Evolutionary conservation across 1,140 invertebrate genomes (phyloP), one percentile per base, ranked within the genome.

Genomic region (Drosophila simulans): DNA sequence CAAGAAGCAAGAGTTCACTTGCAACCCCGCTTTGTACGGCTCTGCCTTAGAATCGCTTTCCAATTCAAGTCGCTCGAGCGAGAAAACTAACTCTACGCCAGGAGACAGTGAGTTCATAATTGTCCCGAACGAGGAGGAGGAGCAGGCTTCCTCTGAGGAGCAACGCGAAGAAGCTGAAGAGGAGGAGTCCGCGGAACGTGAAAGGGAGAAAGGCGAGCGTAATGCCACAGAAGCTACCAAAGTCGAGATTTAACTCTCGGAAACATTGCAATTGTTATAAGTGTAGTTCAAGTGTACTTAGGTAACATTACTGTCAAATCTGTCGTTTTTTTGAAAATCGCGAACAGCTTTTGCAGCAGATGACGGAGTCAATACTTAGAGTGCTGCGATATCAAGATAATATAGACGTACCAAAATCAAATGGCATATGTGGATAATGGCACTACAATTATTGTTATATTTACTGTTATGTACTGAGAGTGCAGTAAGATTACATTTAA

Each of bases 191-290:
- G 57, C 20, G 5, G 39, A 48, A 5, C 5, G 10, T 5, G 56
- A 64, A 25, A 34, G 65, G 45, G 49, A 69, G 25, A 37, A 10
- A 34, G 17, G 13, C 5, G 65, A 45, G 13, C 31, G 15, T 1
- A 46, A 13, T 10, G 34, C 15, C 10, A 0, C 35, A 7, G 68
- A 69, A 15, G 20, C 54, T 34, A 27, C 27, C 27, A 70, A 56
- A 40, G 35, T 22, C 15, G 37, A 70, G 27, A 35, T 13, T 20
- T 39, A 40, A n/a, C 25, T 27, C 51, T 46, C 11, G 52, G 43
- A 57, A 49, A 70, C 53, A n/a, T 57, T 70, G 64, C 51, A 70
- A 49, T 70, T 49, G 68, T 70, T 70, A 70, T 57, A 35, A 35
- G 66, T 70, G 64, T 68, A 68, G 40, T 48, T 4, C 12, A 35